Evolutionary conservation across 1,140 invertebrate species (phyloP).

Genomic region (Mactra quadrangularis): DNA sequence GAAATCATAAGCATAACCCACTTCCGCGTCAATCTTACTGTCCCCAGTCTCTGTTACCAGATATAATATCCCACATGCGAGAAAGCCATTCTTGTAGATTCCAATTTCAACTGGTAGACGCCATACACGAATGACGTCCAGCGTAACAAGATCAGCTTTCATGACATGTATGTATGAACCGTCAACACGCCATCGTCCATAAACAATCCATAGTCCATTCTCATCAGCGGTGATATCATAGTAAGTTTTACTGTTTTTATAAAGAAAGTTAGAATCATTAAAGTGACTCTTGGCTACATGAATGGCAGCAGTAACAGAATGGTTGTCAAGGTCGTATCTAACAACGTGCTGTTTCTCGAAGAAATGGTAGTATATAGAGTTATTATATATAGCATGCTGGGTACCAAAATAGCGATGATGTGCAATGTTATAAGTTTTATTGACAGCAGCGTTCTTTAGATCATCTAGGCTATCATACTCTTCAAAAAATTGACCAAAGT

Average conservation of each 20-base stretch:
- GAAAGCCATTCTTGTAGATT: constrained; percentile 44
- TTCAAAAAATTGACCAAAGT: constrained; percentile 43
- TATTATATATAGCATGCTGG: constrained; percentile 55
- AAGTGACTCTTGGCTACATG: constrained; percentile 24
- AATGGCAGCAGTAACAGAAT: constrained; percentile 28
- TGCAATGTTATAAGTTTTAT: constrained; percentile 35
- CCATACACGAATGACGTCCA: constrained; percentile 42
- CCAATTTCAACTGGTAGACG: constrained; percentile 24
- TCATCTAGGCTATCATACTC: constrained; percentile 18
- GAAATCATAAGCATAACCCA: constrained; percentile 46
- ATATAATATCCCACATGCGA: constrained; percentile 56
- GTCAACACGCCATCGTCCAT: background rate
- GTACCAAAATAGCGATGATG: constrained; percentile 47
- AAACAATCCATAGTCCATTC: constrained; percentile 59
- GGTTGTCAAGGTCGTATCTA: constrained; percentile 17
- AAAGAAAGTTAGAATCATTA: constrained; percentile 49
- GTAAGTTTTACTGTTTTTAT: constrained; percentile 48
- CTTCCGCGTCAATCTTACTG: background rate
- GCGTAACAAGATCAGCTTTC: constrained; percentile 30
- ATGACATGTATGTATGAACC: constrained; percentile 42
- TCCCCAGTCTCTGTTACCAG: constrained; percentile 11
- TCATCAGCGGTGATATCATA: constrained; percentile 53
- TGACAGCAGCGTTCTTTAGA: constrained; percentile 10
- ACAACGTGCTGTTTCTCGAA: constrained; percentile 39
- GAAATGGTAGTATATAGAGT: constrained; percentile 53